Conservation (phyloP, 2,113 vertebrate species). For the Globicephala melas region DNA sequence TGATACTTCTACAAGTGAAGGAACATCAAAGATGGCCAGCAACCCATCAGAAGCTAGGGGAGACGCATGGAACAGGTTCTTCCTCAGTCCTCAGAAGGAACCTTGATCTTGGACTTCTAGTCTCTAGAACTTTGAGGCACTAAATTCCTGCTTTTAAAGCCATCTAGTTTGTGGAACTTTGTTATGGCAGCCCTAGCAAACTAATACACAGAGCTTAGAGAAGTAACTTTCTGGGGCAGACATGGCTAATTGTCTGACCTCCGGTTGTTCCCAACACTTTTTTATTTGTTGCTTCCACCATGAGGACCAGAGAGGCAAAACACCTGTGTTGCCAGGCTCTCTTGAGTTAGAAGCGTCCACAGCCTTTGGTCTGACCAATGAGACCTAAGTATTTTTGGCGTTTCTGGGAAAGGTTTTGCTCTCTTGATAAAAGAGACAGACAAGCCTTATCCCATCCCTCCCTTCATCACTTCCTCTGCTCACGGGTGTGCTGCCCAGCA, state of each 20-base stretch:
- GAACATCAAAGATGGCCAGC: not conserved
- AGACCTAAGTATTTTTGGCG: not conserved
- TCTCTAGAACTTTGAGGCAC: not conserved
- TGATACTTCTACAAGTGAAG: not conserved
- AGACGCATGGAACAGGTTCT: rapidly evolving
- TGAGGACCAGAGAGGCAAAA: not conserved
- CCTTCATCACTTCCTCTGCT: rapidly evolving
- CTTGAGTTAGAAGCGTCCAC: not conserved
- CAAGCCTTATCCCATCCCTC: rapidly evolving
- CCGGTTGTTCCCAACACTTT: not conserved
- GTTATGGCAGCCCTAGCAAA: too few relatives aligned
- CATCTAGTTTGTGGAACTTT: not conserved
- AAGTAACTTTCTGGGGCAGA: too few relatives aligned
- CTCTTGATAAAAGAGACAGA: not conserved
- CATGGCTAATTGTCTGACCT: rapidly evolving
- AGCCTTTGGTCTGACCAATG: not conserved
- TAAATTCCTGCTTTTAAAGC: too few relatives aligned
- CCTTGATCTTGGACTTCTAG: not conserved
- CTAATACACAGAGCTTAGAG: rapidly evolving
- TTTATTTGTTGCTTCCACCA: not conserved
- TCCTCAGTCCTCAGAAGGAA: not conserved
- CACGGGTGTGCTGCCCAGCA: rapidly evolving
- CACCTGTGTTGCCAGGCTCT: not conserved
- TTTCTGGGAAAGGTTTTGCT: not conserved
- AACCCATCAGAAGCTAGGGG: rapidly evolving